Conservation (phyloP, 2,888 invertebrate genomes). For the Tetramorium bicarinatum region DNA sequence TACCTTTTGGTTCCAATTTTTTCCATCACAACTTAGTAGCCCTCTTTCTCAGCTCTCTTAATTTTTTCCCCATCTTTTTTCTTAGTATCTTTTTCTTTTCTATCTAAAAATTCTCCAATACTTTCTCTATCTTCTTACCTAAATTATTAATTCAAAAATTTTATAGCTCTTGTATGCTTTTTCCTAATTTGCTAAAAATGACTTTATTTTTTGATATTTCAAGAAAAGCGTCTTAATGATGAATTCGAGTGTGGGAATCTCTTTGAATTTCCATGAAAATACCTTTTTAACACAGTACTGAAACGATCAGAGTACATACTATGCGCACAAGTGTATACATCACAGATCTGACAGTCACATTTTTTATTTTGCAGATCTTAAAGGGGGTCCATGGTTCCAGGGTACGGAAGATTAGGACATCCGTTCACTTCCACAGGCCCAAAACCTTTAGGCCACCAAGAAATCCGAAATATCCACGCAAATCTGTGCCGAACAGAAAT, state of each 20-base stretch:
- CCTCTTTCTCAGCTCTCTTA: too few relatives aligned
- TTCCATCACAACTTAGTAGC: too few relatives aligned
- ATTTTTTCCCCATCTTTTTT: too few relatives aligned
- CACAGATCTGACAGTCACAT: not conserved
- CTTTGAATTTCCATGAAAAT: conserved; percentile 85
- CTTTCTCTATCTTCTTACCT: too few relatives aligned
- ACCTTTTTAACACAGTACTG: conserved; percentile 55
- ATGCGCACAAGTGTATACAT: not conserved
- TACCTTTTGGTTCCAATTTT: too few relatives aligned
- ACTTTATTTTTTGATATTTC: not conserved
- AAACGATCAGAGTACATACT: conserved; percentile 26
- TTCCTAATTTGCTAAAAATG: too few relatives aligned
- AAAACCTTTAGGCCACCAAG: conserved; percentile 96
- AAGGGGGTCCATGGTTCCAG: conserved; percentile 97
- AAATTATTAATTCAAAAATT: too few relatives aligned
- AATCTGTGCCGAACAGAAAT: conserved; percentile 96
- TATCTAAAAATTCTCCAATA: too few relatives aligned
- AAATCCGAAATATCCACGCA: conserved; percentile 97
- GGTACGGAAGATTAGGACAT: conserved; percentile 96
- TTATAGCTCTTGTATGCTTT: too few relatives aligned
- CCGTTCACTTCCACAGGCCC: conserved; percentile 98
- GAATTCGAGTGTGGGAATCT: conserved; percentile 88
- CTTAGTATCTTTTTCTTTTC: too few relatives aligned
- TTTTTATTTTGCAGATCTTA: conserved; percentile 89
- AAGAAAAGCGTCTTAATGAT: conserved; percentile 48